Base-by-base conservation (phyloP, 2,797 vertebrate species). In the Emys orbicularis region DNA sequence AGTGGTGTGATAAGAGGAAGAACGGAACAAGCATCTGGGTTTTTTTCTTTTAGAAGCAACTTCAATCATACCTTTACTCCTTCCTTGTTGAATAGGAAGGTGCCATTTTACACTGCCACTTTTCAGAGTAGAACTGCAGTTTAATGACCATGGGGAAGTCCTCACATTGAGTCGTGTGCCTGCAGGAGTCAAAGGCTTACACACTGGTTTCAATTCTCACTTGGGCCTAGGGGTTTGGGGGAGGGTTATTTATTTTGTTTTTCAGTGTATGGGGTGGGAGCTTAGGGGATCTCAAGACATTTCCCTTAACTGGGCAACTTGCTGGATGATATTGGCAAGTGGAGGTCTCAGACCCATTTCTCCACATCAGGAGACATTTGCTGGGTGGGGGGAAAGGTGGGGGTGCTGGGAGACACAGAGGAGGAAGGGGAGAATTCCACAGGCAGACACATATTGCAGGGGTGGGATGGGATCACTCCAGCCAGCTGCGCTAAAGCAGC, bases 151-250 rank as follows among this genome's bases (percentile, higher is more conserved):
- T 88, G 77, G n/a, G 5, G 83, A 37, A 9, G 86, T 92, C 80
- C 89, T 91, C 44, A 16, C 3, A 21, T 23, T 89, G 88, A 4
- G 65, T 29, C 47, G 68, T 8, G 25, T 61, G 29, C 88, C 81
- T 87, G 49, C 4, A 2, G 83, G 93, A 93, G 81, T 41, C 25
- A 83, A 50, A 23, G 0, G 41, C 0, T 86, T 79, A n/a, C 18
- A 74, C 23, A 41, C 16, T 81, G 56, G 47, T 6, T 68, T 86
- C 2, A 1, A 25, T 81, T 84, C 0, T 0, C 13, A 11, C 0
- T 0, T 81, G 31, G 79, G 53, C 19, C 34, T 6, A 77, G 23
- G 23, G 56, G 56, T 21, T 31, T 87, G 57, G 16, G 79, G 2
- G 90, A 74, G 19, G 52, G 19, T 1, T 10, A 79, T 94, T 93